Conservation (phyloP, 1,140 invertebrate species). For the Cardiocondyla obscurior region DNA sequence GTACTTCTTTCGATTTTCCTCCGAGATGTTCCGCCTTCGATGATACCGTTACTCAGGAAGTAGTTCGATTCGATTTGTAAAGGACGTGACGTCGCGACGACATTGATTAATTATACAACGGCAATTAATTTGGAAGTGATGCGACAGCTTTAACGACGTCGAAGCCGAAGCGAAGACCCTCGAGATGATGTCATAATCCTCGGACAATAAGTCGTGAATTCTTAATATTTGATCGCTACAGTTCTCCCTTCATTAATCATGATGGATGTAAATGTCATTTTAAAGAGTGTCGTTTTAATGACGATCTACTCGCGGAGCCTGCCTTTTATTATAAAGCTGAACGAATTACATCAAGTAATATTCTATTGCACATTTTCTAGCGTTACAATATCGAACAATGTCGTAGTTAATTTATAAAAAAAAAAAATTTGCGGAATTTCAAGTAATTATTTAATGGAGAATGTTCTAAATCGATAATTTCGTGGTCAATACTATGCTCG, state of each 20-base stretch:
- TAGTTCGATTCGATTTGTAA: conserved; percentile 52
- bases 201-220: conserved; percentile 56
- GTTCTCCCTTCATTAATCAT: conserved; percentile 40
- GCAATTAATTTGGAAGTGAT: conserved; percentile 54
- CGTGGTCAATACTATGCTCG: not conserved
- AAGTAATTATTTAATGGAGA: not conserved
- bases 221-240: conserved; percentile 53
- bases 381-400: not conserved
- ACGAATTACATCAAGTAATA: not conserved
- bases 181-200: conserved; percentile 48
- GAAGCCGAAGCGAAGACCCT: conserved; percentile 27
- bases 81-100: conserved; percentile 29
- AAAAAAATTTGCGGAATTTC: not conserved
- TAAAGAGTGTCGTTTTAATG: conserved; percentile 25
- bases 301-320: not conserved
- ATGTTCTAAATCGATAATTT: not conserved
- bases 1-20: not conserved
- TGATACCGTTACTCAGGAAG: conserved; percentile 16
- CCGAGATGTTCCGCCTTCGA: not conserved
- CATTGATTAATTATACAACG: conserved; percentile 59
- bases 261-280: conserved; percentile 30
- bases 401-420: not conserved
- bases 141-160: conserved; percentile 53
- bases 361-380: not conserved
- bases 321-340: conserved; percentile 6